A percentile compares a stretch with the other conserved stretches of the same genome.
phyloP scores from a whole-genome alignment of 2,797 vertebrate species.

The Perodicticus potto region DNA sequence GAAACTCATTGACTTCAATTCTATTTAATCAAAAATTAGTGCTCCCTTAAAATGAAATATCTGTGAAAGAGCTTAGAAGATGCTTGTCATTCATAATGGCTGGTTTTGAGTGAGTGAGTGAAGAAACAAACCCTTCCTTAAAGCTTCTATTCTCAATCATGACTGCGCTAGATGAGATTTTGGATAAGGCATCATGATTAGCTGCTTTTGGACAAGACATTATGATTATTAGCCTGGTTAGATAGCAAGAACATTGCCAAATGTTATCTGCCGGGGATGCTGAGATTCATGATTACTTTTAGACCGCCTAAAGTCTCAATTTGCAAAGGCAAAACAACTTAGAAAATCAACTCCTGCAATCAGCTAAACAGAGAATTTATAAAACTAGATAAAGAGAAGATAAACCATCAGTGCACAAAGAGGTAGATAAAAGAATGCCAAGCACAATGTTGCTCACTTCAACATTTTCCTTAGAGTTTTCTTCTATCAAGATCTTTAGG shows the following conservation, averaged over 20 bases:
- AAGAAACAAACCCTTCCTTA: background rate
- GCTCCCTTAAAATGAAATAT: background rate
- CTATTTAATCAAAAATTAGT: background rate
- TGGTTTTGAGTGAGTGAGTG: background rate
- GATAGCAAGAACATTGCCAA: background rate
- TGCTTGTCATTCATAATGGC: background rate
- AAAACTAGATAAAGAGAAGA: background rate
- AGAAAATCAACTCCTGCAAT: background rate
- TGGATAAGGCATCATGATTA: background rate
- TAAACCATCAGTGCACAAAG: background rate
- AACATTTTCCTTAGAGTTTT: background rate
- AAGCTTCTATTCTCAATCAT: background rate
- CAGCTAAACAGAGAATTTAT: background rate
- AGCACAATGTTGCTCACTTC: background rate
- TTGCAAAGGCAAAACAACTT: constrained; percentile 38
- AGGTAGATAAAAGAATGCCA: background rate
- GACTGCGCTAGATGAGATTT: background rate
- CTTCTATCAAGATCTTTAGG: background rate
- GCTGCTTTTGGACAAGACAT: background rate
- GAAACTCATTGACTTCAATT: background rate
- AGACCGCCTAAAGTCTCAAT: background rate
- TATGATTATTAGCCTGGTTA: background rate
- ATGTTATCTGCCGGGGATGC: background rate
- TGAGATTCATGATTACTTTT: background rate
- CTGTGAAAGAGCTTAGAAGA: background rate